Percentiles rank a stretch among this genome's conserved stretches.
Conservation (phyloP, 2,113 vertebrate species). For the human (Homo sapiens) region GRCh38 chr12:51253501-51254000, state of each 20-base stretch:
- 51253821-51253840: no score
- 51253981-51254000: background rate
- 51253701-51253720: background rate
- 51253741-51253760: no score
- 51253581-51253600: background rate
- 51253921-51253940: background rate
- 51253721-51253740: no score
- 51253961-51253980: background rate
- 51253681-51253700: background rate
- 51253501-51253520: background rate
- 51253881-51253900: no score
- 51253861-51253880: no score
- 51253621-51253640: background rate
- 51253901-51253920: no score
- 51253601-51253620: background rate
- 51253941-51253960: background rate
- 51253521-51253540: background rate
- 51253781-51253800: no score
- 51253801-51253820: no score
- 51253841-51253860: no score
- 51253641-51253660: background rate
- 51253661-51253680: background rate
- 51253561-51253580: background rate
- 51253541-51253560: background rate
- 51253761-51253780: no score